Evolutionary conservation across 2,113 vertebrate species (phyloP).

Genomic region (Eonycteris spelaea): DNA sequence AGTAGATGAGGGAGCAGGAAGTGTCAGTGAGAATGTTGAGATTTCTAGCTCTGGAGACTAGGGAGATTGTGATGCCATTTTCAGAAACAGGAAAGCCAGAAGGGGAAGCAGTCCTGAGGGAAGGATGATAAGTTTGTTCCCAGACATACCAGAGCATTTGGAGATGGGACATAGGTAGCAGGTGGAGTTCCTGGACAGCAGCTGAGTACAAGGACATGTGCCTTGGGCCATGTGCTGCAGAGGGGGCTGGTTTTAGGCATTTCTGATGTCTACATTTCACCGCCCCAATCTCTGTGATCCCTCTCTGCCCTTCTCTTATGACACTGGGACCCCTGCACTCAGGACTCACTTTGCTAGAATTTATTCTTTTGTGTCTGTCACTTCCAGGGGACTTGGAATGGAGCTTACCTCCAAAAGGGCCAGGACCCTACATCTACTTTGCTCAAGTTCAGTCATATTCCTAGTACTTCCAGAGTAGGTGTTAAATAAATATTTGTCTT

Average conservation of each 20-base stretch:
- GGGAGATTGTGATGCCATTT: background rate
- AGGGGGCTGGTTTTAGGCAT: background rate
- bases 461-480: background rate
- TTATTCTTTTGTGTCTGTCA: background rate
- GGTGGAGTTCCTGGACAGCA: background rate
- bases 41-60: background rate
- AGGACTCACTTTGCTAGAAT: background rate
- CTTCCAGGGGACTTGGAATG: background rate
- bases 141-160: background rate
- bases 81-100: background rate
- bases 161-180: background rate
- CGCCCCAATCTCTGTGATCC: background rate
- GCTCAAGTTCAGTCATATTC: background rate
- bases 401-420: background rate
- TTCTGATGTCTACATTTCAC: background rate
- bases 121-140: background rate
- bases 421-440: too few species aligned
- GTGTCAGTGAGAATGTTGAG: background rate
- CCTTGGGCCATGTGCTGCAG: background rate
- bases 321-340: background rate
- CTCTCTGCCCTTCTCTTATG: background rate
- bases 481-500: background rate
- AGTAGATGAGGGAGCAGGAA: slow-evolving; percentile 50
- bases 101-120: background rate
- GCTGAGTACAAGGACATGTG: background rate